These are phyloP conservation scores for Cinara cedri DNA, from an alignment of 2,888 invertebrate genomes.

Conservation along the genomic window DNA sequence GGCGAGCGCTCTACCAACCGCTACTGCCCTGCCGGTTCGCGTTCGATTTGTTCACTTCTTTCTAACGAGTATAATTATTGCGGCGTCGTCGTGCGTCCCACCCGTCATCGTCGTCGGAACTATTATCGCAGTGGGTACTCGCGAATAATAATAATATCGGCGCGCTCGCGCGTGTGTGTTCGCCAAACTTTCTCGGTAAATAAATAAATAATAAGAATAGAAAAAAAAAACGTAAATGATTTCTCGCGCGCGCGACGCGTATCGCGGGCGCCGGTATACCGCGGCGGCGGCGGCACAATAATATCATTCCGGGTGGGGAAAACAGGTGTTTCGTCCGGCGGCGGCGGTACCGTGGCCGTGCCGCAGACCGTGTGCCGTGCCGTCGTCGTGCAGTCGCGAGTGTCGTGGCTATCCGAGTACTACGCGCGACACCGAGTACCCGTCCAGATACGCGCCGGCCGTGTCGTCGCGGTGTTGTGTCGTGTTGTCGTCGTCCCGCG, in stretches of 20 bases:
- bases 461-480: background rate
- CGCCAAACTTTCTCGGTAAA: slow-evolving; percentile 38
- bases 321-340: slow-evolving; percentile 55
- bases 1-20: background rate
- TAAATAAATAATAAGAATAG: slow-evolving; percentile 2
- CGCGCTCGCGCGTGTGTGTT: background rate
- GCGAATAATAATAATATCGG: too few relatives aligned
- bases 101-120: background rate
- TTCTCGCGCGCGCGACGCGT: slow-evolving; percentile 30
- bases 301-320: slow-evolving; percentile 10
- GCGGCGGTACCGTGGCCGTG: slow-evolving; percentile 21
- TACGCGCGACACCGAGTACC: background rate
- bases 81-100: too few relatives aligned
- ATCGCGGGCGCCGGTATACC: slow-evolving; percentile 27
- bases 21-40: slow-evolving; percentile 11
- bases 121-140: too few relatives aligned
- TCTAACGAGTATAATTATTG: background rate
- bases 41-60: background rate
- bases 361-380: slow-evolving; percentile 30
- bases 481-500: background rate
- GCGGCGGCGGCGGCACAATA: background rate
- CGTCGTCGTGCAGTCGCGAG: slow-evolving; percentile 24
- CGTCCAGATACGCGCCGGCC: background rate
- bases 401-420: background rate
- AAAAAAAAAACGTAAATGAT: slow-evolving; percentile 12